phyloP scores from a whole-genome alignment of 2,797 vertebrate species.

The Sternotherus odoratus region DNA sequence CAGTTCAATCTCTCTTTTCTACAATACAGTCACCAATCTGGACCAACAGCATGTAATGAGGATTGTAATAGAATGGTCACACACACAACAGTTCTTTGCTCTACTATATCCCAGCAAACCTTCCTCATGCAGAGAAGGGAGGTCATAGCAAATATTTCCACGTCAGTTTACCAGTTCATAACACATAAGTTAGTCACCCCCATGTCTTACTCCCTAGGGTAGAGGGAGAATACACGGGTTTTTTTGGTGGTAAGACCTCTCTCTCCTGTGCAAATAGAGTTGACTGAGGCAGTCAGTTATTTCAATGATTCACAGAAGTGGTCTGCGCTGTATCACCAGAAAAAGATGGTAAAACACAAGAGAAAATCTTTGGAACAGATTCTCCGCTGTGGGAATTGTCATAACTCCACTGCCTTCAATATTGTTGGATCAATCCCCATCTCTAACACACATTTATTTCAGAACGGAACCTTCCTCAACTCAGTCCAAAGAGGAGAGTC shows the following conservation, averaged over 20 bases:
- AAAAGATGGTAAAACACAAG: background rate
- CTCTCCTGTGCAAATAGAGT: background rate
- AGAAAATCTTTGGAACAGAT: background rate
- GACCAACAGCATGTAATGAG: background rate
- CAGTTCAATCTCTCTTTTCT: background rate
- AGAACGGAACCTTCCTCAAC: background rate
- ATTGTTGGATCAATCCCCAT: background rate
- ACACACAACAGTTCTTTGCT: background rate
- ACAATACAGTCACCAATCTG: background rate
- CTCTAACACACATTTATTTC: background rate
- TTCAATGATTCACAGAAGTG: background rate
- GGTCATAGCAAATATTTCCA: background rate
- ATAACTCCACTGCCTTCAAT: background rate
- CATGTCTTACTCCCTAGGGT: background rate
- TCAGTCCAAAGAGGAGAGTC: background rate
- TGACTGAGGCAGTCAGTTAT: background rate
- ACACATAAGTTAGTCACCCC: background rate
- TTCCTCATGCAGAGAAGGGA: background rate
- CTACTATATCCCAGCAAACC: background rate
- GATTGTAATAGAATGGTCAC: background rate
- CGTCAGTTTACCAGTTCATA: background rate
- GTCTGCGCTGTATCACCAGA: background rate
- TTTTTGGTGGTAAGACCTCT: background rate
- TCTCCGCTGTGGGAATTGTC: background rate
- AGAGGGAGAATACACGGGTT: background rate